These are phyloP conservation scores for Orcinus orca DNA, from an alignment of 2,113 vertebrate genomes.

Conservation along the genomic window DNA sequence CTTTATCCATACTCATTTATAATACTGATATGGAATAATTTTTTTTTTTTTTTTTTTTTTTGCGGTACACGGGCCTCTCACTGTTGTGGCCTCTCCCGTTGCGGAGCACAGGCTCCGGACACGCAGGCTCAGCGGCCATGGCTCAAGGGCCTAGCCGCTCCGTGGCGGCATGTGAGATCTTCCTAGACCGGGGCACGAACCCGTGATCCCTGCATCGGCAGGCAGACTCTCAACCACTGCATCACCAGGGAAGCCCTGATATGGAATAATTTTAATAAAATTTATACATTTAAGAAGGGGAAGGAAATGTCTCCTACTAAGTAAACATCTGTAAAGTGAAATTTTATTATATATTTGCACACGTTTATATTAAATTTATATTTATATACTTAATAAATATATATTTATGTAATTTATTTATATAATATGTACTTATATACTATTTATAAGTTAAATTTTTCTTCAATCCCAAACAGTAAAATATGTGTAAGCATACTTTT, in stretches of 20 bases:
- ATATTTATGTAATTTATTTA: neutral
- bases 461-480: neutral
- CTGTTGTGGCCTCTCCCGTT: too few relatives aligned
- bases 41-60: too few relatives aligned
- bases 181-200: too few relatives aligned
- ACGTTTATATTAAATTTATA: neutral
- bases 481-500: neutral
- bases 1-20: neutral
- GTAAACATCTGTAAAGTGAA: neutral
- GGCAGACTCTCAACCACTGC: too few relatives aligned
- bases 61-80: too few relatives aligned
- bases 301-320: neutral
- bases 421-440: neutral
- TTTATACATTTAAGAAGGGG: neutral
- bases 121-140: too few relatives aligned
- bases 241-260: too few relatives aligned
- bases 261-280: neutral
- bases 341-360: neutral
- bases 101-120: too few relatives aligned
- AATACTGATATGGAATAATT: neutral
- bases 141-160: too few relatives aligned
- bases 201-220: too few relatives aligned
- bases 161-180: too few relatives aligned
- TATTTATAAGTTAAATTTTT: neutral
- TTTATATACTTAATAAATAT: neutral